A percentile compares a stretch with the other conserved stretches of the same genome.
phyloP scores from a whole-genome alignment of 2,888 invertebrate genomes.

The Adineta ricciae region DNA sequence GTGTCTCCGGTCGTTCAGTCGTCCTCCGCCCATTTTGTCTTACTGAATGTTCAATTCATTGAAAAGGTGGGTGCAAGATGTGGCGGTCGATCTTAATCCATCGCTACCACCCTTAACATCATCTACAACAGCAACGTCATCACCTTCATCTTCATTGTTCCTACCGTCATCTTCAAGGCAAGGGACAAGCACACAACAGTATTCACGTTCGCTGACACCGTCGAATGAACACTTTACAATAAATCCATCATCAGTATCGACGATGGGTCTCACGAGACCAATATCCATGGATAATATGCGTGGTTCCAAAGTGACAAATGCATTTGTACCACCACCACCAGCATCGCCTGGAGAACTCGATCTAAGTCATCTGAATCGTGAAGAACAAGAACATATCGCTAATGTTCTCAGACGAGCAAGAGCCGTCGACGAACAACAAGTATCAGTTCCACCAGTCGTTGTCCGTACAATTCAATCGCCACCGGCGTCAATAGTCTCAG shows the following conservation, averaged over 20 bases:
- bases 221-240: not conserved
- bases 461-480: not conserved
- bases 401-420: not conserved
- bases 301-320: not conserved
- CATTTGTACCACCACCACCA: not conserved
- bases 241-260: not conserved
- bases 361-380: constrained; percentile 16
- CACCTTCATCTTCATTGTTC: too few species aligned
- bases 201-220: not conserved
- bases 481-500: not conserved
- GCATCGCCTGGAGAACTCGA: not conserved
- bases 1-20: not conserved
- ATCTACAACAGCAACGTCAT: not conserved
- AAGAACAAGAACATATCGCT: constrained; percentile 20
- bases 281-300: not conserved
- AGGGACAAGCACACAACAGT: not conserved
- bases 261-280: not conserved
- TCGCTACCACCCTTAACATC: not conserved
- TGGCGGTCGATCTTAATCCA: not conserved
- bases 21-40: too few species aligned
- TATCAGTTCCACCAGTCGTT: not conserved
- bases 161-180: not conserved
- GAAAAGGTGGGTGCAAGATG: not conserved
- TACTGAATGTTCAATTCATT: not conserved
- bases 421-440: not conserved